Evolutionary conservation across 1,140 invertebrate species (phyloP), one percentile per base, ranked within the genome.

Genomic region (Brachionus sp.): DNA sequence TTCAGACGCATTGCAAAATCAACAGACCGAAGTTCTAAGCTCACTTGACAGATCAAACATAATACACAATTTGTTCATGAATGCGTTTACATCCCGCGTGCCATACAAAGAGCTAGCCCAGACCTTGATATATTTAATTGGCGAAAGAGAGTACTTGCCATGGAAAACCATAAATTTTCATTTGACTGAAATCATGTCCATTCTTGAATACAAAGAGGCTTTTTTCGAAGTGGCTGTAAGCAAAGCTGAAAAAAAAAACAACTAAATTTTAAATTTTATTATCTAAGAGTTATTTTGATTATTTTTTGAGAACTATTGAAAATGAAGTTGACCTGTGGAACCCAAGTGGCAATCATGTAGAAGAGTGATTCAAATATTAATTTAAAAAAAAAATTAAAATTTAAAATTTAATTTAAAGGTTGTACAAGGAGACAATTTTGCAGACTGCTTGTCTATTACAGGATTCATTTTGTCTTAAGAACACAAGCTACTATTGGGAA

Each of bases 151-250:
- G 0, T 80, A 80, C 25, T 39, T 80, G 37, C 46, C 80, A 66
- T 82, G 80, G 80, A 50, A 70, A 33, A 66, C 80, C 12, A 25
- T 82, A 16, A 44, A 64, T 5, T 68, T 57, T 33, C 80, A 82
- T 70, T 50, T 82, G 13, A 46, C 13, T 82, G 33, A 66, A 44
- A 82, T 82, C 5, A 2, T 82, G 9, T 44, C 44, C 13, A 10
- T 82, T 16, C 19, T 82, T 7, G 80, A 82, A 44, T 82, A 82
- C 35, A 66, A 82, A 50, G 25, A 46, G 42, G 4, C 57, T 19
- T 82, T 66, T 70, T 64, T 23, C n/a, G n/a, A 66, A 68, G 80
- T 82, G 25, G 29, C 57, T 6, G 77, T 82, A 82, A 57, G 75
- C 9, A 66, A 66, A 66, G 2, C 2, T 62, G 0, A 0, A 10